A percentile compares a stretch with the other conserved stretches of the same genome.
These are phyloP conservation scores for Shinisaurus crocodilurus DNA, from an alignment of 2,113 vertebrate species.

Conservation along the genomic window DNA sequence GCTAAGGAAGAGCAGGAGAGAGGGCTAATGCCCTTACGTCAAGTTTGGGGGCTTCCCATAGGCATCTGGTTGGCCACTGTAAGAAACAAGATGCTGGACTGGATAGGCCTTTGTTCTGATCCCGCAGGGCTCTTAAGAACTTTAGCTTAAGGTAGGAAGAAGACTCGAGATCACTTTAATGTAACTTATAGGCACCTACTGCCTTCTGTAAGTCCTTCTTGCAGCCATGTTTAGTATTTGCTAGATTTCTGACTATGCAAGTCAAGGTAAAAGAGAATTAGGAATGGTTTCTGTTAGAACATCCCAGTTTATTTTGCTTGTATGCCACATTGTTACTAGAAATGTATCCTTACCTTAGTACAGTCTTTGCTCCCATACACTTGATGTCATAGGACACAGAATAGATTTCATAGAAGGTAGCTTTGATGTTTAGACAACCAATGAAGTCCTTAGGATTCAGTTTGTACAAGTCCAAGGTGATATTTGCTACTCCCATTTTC, in stretches of 20 bases:
- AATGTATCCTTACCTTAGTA: conserved; percentile 76
- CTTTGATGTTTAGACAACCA: conserved; percentile 84
- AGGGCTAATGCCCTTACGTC: background rate
- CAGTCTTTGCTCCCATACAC: conserved; percentile 78
- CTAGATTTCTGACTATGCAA: background rate
- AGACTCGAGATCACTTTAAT: background rate
- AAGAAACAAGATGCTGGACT: background rate
- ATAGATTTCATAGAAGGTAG: conserved; percentile 86
- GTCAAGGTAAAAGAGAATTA: background rate
- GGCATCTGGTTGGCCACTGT: background rate
- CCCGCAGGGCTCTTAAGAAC: background rate
- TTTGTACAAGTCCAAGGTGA: conserved; percentile 87
- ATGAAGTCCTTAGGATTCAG: conserved; percentile 86
- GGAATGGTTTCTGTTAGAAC: background rate
- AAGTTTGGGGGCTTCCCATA: background rate
- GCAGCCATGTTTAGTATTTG: background rate
- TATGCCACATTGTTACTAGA: background rate
- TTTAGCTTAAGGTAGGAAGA: background rate
- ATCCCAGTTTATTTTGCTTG: background rate
- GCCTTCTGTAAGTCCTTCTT: background rate
- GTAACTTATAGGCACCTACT: no score
- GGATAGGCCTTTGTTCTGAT: background rate
- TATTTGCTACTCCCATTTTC: conserved; percentile 83
- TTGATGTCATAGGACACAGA: conserved; percentile 83
- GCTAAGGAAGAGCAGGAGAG: background rate